Percentiles rank a stretch among this genome's conserved stretches.
These are phyloP conservation scores for Ceramica pisi DNA, from an alignment of 2,888 invertebrate species.

Conservation along the genomic window DNA sequence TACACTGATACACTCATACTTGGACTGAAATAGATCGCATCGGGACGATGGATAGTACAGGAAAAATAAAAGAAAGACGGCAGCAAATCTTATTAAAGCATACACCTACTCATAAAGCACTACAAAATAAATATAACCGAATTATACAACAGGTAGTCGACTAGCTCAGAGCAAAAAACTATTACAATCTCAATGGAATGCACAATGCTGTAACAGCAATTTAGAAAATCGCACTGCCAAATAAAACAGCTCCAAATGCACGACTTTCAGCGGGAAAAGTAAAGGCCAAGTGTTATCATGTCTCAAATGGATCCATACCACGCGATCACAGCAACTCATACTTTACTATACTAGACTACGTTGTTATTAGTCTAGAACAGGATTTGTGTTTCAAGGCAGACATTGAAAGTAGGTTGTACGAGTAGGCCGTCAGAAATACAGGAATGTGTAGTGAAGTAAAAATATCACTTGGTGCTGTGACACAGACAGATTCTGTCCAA, in stretches of 20 bases:
- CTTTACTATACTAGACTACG: conserved; percentile 12
- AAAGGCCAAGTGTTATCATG: conserved; percentile 30
- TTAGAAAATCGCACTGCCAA: not conserved
- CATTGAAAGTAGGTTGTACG: conserved; percentile 45
- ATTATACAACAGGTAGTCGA: conserved; percentile 20
- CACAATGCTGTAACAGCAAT: conserved; percentile 24
- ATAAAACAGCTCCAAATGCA: conserved; percentile 12
- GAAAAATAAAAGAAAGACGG: not conserved
- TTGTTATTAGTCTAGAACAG: conserved; percentile 42
- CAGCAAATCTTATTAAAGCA: not conserved
- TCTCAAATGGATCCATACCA: conserved; percentile 39
- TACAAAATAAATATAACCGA: not conserved
- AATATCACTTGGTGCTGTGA: not conserved
- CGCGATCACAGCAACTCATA: conserved; percentile 31
- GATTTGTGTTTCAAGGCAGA: conserved; percentile 52
- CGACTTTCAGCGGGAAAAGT: conserved; percentile 20
- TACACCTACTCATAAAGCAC: not conserved
- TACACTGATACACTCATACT: not conserved
- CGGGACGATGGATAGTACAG: no score
- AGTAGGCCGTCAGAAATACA: conserved; percentile 11
- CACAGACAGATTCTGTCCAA: not conserved
- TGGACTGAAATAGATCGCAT: not conserved
- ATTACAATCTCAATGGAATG: conserved; percentile 14
- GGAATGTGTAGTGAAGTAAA: not conserved
- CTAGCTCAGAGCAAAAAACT: not conserved